Conservation (phyloP, 1,140 invertebrate species). For the Diploscapter pachys region DNA sequence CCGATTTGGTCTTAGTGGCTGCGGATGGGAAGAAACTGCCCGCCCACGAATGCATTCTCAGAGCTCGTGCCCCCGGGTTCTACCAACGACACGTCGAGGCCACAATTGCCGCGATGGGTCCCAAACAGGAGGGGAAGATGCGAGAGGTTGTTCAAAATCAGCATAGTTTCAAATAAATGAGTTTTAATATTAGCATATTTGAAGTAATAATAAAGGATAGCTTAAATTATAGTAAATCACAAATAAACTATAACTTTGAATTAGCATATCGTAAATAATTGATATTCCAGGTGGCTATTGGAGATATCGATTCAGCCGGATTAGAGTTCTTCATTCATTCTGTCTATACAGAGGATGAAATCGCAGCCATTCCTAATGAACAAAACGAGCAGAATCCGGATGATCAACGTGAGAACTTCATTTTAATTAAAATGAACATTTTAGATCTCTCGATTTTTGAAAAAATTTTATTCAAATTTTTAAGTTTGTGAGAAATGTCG, state of each 20-base stretch:
- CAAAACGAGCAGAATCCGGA: conserved; percentile 15
- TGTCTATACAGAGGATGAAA: conserved; percentile 57
- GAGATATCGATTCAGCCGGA: conserved; percentile 53
- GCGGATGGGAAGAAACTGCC: conserved; percentile 56
- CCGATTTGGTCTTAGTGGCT: conserved; percentile 49
- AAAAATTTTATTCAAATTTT: too few relatives aligned
- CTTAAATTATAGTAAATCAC: neutral
- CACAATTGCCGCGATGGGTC: conserved; percentile 41
- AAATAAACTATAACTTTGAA: neutral
- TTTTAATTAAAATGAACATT: neutral
- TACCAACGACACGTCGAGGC: conserved; percentile 54
- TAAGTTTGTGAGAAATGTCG: too few relatives aligned
- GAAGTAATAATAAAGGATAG: too few relatives aligned
- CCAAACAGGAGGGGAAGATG: conserved; percentile 30
- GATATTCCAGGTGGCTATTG: conserved; percentile 49
- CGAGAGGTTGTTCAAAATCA: conserved; percentile 16
- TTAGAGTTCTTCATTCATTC: conserved; percentile 56
- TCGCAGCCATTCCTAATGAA: conserved; percentile 34
- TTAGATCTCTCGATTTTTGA: too few relatives aligned
- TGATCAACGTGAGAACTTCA: conserved; percentile 30
- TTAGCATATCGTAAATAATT: neutral
- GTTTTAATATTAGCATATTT: too few relatives aligned
- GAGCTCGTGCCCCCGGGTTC: conserved; percentile 49
- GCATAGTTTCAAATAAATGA: neutral
- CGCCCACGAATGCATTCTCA: conserved; percentile 51